phyloP scores from a whole-genome alignment of 2,113 vertebrate species.

The Alethe diademata region DNA sequence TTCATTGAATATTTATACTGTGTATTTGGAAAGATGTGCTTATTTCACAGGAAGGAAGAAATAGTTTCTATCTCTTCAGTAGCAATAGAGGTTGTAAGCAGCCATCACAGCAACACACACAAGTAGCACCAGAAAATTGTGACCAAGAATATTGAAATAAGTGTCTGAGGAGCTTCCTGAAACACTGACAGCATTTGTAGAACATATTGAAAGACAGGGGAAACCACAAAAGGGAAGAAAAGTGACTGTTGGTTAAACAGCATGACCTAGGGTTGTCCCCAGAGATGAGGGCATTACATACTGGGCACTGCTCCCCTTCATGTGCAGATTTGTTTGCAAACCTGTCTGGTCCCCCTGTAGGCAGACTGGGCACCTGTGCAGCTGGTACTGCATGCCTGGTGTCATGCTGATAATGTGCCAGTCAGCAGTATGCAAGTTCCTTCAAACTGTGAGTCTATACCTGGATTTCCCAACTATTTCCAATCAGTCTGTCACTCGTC shows the following conservation, averaged over 20 bases:
- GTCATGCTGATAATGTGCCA: not conserved
- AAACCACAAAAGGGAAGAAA: not conserved
- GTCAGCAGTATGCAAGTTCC: not conserved
- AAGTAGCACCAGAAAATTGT: not conserved
- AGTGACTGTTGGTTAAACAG: not conserved
- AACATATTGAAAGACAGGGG: not conserved
- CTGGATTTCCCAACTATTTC: not conserved
- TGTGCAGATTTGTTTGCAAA: not conserved
- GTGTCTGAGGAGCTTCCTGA: not conserved
- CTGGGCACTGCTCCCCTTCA: not conserved
- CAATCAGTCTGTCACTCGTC: not conserved
- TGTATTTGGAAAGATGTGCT: not conserved
- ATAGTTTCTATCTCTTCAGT: not conserved
- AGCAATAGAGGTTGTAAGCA: not conserved
- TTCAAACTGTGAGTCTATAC: not conserved
- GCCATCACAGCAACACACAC: not conserved
- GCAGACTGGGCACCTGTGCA: not conserved
- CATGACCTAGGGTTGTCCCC: not conserved
- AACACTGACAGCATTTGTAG: not conserved
- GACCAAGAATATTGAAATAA: not conserved
- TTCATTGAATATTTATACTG: not conserved
- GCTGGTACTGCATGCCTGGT: not conserved
- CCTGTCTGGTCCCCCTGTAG: rapidly evolving
- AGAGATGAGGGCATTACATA: not conserved
- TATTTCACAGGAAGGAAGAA: not conserved